Evolutionary conservation across 2,888 invertebrate species (phyloP), one percentile per base, ranked within the genome.

Genomic region (Mesorhabditis spiculigera): DNA sequence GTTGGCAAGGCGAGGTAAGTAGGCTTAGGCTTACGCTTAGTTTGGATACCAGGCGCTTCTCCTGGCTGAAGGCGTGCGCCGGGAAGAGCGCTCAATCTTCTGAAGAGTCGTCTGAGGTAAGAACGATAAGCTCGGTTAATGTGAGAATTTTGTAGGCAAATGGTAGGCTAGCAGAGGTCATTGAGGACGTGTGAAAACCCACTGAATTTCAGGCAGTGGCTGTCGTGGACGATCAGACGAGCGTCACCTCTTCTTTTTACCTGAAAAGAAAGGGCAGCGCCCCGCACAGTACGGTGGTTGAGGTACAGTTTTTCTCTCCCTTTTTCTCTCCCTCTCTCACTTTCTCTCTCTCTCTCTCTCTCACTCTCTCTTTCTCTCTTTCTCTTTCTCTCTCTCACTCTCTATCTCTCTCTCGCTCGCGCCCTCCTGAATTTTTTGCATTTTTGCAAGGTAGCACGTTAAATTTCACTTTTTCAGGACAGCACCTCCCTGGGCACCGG

Each of bases 61-160:
- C 75, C n/a, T 81, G 81, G 81, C 70, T 81, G 44, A 70, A 78
- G 41, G 76, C 76, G 65, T 83, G 83, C 67, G 79, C 82, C 0
- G 78, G 81, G 4, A 76, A 76, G 42, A 78, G 79, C 62, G 79
- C 80, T 64, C 75, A 78, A n/a, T 77, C 78, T 10, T 80, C 80
- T 4, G 83, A 83, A 68, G 82, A 82, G 43, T 77, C 76, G 44
- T 81, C 82, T 43, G 82, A 82, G 68, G 72, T 75, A 42, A 58
- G 44, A 44, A 70, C 28, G 28, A 28, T 28, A 28, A 28, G 28
- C 28, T 28, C 28, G 28, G 28, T 28, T 28, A 28, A 28, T 28
- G 28, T 28, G 28, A 28, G 28, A 28, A 28, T 28, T 28, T 28
- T 28, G 28, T 28, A 28, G 28, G 28, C 28, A 28, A 28, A 28